These are phyloP conservation scores for Melanocharis versteri DNA, from an alignment of 2,113 vertebrate species.

Conservation along the genomic window DNA sequence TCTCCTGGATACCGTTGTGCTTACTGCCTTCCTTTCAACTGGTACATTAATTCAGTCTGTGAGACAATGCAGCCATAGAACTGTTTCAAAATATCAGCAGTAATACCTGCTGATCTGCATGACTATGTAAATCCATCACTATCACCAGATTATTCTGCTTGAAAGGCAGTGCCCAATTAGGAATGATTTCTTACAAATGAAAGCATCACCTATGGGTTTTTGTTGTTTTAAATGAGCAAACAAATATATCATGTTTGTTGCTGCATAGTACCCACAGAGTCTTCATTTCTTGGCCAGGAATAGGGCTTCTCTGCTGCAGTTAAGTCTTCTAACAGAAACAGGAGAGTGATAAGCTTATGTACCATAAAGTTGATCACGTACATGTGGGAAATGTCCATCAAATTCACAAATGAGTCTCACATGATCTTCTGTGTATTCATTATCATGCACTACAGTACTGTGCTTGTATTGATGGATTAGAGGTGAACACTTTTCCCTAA, in stretches of 20 bases:
- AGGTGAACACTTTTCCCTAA: neutral
- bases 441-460: neutral
- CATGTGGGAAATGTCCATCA: neutral
- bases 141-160: neutral
- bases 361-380: neutral
- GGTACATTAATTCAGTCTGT: neutral
- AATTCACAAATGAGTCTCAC: neutral
- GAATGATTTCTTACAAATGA: neutral
- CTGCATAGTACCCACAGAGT: neutral
- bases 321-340: neutral
- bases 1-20: neutral
- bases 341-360: neutral
- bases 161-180: neutral
- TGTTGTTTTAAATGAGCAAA: neutral
- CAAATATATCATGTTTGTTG: neutral
- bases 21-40: neutral
- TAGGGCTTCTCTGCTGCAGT: neutral
- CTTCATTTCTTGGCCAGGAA: neutral
- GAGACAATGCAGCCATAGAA: neutral
- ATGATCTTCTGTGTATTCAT: neutral
- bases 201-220: neutral
- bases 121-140: neutral
- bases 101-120: neutral
- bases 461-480: neutral
- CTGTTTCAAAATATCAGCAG: neutral